Conservation (phyloP, 2,888 invertebrate species). For the Lithophane socia region DNA sequence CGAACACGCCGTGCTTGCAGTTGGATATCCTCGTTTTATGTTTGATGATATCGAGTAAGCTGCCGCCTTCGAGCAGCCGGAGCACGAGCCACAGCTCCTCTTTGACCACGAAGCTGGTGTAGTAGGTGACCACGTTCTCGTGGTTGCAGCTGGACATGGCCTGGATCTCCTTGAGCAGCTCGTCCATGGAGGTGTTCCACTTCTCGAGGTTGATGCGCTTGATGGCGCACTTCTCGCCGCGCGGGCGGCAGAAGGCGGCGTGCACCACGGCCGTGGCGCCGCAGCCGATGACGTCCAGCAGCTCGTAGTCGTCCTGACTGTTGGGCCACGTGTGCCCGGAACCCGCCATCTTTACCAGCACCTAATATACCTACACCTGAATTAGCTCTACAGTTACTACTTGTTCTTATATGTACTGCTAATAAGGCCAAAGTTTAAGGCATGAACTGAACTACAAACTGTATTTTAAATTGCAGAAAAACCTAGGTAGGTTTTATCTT, state of each 20-base stretch:
- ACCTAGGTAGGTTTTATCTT: conserved; percentile 73
- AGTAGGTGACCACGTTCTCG: conserved; percentile 99
- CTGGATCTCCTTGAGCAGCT: conserved; percentile 97
- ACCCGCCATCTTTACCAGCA: conserved; percentile 76
- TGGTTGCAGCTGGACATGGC: conserved; percentile 99
- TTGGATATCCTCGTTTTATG: conserved; percentile 97
- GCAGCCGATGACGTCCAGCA: conserved; percentile 98
- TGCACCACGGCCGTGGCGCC: conserved; percentile 99
- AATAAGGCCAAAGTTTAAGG: conserved; percentile 82
- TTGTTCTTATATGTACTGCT: conserved; percentile 72
- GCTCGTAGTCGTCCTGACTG: conserved; percentile 97
- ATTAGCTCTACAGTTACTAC: conserved; percentile 83
- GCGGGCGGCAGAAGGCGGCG: conserved; percentile 97
- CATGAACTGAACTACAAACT: conserved; percentile 70
- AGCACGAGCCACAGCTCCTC: conserved; percentile 99
- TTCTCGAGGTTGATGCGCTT: conserved; percentile 99
- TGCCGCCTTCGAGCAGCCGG: conserved; percentile 98
- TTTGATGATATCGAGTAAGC: conserved; percentile 97
- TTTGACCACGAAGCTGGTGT: conserved; percentile 99
- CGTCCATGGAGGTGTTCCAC: conserved; percentile 99
- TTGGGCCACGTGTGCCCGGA: conserved; percentile 94
- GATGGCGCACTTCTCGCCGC: conserved; percentile 99
- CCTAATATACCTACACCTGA: conserved; percentile 38
- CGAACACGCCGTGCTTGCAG: conserved; percentile 99
- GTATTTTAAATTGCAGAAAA: conserved; percentile 66